A percentile compares a stretch with the other conserved stretches of the same genome.
Conservation (phyloP, 1,140 invertebrate species). For the Drosophila trapezifrons region DNA sequence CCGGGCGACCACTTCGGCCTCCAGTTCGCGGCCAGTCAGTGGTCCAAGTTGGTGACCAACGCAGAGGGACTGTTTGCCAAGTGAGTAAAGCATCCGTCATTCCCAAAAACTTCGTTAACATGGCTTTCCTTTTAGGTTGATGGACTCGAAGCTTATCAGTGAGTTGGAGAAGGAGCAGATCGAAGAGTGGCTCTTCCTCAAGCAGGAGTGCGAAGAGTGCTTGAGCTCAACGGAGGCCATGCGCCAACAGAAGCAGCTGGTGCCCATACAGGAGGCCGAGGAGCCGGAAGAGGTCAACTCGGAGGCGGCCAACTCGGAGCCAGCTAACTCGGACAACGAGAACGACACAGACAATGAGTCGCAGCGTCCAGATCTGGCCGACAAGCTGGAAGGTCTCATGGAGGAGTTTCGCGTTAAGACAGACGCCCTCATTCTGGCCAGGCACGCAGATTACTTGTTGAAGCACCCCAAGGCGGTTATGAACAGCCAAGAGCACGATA, state of each 20-base stretch:
- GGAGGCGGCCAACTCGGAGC: constrained; percentile 84
- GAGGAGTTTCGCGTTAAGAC: constrained; percentile 89
- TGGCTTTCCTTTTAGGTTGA: constrained; percentile 51
- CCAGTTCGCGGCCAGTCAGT: constrained; percentile 92
- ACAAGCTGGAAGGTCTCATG: constrained; percentile 89
- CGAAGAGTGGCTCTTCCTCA: constrained; percentile 93
- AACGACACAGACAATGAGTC: constrained; percentile 87
- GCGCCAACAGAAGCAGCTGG: constrained; percentile 86
- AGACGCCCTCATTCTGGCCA: constrained; percentile 87
- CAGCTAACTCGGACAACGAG: constrained; percentile 87
- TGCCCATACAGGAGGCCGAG: constrained; percentile 88
- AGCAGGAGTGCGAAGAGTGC: constrained; percentile 93
- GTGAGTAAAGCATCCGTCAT: constrained; percentile 30
- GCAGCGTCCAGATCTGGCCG: constrained; percentile 88
- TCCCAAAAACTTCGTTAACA: too few species aligned
- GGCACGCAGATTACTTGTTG: constrained; percentile 86
- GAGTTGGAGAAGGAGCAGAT: constrained; percentile 88
- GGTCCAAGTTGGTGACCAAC: constrained; percentile 92
- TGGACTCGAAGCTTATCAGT: constrained; percentile 87
- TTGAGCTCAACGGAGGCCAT: constrained; percentile 87
- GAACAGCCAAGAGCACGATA: constrained; percentile 71
- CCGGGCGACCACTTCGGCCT: constrained; percentile 87
- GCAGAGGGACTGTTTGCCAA: constrained; percentile 92
- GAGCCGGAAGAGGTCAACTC: constrained; percentile 84
- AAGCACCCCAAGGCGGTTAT: constrained; percentile 80